Evolutionary conservation across 1,140 invertebrate genomes (phyloP).

Genomic region (Mesaphorura yosii): DNA sequence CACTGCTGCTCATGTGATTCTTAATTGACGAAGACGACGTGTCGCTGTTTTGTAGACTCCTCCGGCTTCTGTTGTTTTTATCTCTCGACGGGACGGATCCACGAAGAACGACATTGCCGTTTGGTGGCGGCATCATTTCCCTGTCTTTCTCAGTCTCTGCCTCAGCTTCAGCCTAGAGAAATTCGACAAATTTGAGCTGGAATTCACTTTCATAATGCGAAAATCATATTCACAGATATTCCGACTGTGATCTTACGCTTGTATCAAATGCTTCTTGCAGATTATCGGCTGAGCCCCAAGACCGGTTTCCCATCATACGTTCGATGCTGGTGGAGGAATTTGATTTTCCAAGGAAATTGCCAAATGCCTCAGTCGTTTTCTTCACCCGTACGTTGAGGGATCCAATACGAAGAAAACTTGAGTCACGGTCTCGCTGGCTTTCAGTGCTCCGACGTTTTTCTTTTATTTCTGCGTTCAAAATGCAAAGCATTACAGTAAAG

Average conservation of each 20-base stretch:
- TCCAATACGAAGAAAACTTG: constrained; percentile 75
- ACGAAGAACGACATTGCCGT: constrained; percentile 1
- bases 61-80: constrained; percentile 32
- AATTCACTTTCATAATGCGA: neutral
- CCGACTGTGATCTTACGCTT: neutral
- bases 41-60: constrained; percentile 33
- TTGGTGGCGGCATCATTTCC: constrained; percentile 28
- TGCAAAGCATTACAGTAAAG: constrained; percentile 7
- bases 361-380: constrained; percentile 50
- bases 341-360: constrained; percentile 26
- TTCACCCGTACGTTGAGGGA: constrained; percentile 82
- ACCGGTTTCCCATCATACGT: constrained; percentile 50
- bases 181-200: neutral
- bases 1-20: constrained; percentile 33
- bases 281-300: constrained; percentile 77
- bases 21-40: constrained; percentile 31
- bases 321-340: constrained; percentile 22
- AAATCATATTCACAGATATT: neutral
- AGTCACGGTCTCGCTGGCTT: constrained; percentile 57
- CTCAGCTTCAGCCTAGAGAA: neutral
- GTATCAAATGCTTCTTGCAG: constrained; percentile 38
- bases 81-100: neutral
- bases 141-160: constrained; percentile 21
- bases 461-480: constrained; percentile 29
- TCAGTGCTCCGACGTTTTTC: constrained; percentile 27